Conservation (phyloP, 2,888 invertebrate genomes). For the Brenthis hecate region DNA sequence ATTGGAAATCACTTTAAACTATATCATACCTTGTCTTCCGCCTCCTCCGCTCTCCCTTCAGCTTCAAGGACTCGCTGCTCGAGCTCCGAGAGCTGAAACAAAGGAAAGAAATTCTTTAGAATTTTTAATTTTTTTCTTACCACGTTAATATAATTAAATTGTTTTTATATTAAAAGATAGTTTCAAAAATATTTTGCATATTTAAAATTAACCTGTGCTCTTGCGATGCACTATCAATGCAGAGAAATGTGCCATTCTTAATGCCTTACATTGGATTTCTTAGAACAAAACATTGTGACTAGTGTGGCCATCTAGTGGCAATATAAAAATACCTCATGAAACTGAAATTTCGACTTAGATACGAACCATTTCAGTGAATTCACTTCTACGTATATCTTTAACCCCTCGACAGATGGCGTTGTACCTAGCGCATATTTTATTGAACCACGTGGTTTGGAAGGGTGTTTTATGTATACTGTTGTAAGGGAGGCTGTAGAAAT, state of each 20-base stretch:
- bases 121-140: not conserved
- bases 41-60: constrained; percentile 95
- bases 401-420: constrained; percentile 75
- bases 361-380: constrained; percentile 41
- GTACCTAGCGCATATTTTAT: constrained; percentile 58
- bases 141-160: not conserved
- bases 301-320: constrained; percentile 59
- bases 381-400: constrained; percentile 44
- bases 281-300: constrained; percentile 32
- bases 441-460: constrained; percentile 70
- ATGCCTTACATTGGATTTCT: constrained; percentile 7
- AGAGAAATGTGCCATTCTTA: constrained; percentile 27
- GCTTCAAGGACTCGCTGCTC: constrained; percentile 96
- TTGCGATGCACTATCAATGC: not conserved
- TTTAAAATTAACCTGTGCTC: constrained; percentile 15
- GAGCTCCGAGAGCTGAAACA: constrained; percentile 94
- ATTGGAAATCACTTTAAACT: constrained; percentile 14
- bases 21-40: constrained; percentile 93
- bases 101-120: constrained; percentile 40
- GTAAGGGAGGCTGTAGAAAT: constrained; percentile 65
- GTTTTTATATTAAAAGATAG: not conserved
- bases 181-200: not conserved
- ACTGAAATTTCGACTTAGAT: constrained; percentile 33
- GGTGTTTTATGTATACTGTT: constrained; percentile 46
- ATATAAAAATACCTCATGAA: constrained; percentile 8